Base-by-base conservation (phyloP, 2,888 invertebrate species). In the Noctua janthe region DNA sequence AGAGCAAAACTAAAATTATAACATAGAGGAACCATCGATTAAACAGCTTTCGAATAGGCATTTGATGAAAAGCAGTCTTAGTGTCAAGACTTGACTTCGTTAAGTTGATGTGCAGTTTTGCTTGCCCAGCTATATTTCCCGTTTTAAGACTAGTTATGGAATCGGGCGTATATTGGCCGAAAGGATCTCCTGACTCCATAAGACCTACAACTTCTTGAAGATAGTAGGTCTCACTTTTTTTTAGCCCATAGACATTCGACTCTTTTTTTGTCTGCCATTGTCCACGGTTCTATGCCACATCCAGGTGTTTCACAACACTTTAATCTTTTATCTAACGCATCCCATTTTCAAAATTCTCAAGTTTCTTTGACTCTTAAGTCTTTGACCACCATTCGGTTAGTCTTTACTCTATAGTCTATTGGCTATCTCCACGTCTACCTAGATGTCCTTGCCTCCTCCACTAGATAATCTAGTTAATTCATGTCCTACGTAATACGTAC, bases 401-500 rank as follows among this genome's bases (percentile, higher is more conserved):
- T 10, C 49, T 51, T 71, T 11, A 15, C 15, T 20, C 17, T 59
- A 49, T 49, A 43, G 43, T 43, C 43, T 39, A 39, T 39, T 15
- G 3, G 0, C n/a, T 17, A 29, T 43, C 3, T 75, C 17, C 17
- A 49, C 0, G 17, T 74, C 15, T 56, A 56, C 17, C 8, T 1
- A 20, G n/a, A 67, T 43, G 13, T 59, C 66, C n/a, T 23, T 17
- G 13, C 39, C 11, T 39, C 29, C 29, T 66, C 8, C 15, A 51
- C 67, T 1, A 51, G n/a, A 4, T 69, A 47, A 54, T 69, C 67
- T 83, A 62, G 54, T 56, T 70, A 47, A 76, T 77, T 70, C 47
- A 43, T 15, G 78, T 77, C 62, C 17, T 39, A 69, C 62, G 51
- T 47, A 76, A 43, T 49, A 15, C 8, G 23, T 76, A 56, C 23